Conservation (phyloP, 2,888 invertebrate genomes). For the Hypomecis atomaria region DNA sequence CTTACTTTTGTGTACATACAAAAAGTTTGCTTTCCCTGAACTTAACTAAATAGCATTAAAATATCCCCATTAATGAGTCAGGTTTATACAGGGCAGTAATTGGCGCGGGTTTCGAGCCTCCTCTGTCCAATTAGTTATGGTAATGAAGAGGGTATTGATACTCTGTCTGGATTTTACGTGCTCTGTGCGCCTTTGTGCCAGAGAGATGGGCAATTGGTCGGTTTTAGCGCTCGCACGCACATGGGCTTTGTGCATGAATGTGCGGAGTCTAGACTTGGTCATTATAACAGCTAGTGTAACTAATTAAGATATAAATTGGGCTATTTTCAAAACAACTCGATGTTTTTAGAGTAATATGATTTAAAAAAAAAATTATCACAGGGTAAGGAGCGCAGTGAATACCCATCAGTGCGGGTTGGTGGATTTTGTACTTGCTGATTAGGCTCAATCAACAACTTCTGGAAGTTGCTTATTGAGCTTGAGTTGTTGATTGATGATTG, state of each 20-base stretch:
- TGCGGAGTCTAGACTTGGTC: background rate
- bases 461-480: no score
- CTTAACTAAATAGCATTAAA: background rate
- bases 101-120: constrained; percentile 44
- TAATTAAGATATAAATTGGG: no score
- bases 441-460: no score
- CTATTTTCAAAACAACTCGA: no score
- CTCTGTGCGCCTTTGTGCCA: constrained; percentile 27
- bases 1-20: no score
- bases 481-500: no score
- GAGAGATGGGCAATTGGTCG: constrained; percentile 21
- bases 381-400: no score
- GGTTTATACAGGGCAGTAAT: constrained; percentile 36
- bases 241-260: background rate
- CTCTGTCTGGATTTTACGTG: constrained; percentile 51
- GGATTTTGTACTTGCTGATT: no score
- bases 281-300: no score
- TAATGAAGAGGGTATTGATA: constrained; percentile 69
- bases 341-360: no score
- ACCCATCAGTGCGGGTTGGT: no score
- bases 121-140: constrained; percentile 74
- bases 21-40: background rate
- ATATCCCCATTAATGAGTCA: constrained; percentile 18
- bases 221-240: constrained; percentile 13
- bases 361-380: no score